Percentiles rank a stretch among this genome's conserved stretches.
Evolutionary conservation across 2,888 invertebrate species (phyloP).

Genomic region (Cinara cedri): DNA sequence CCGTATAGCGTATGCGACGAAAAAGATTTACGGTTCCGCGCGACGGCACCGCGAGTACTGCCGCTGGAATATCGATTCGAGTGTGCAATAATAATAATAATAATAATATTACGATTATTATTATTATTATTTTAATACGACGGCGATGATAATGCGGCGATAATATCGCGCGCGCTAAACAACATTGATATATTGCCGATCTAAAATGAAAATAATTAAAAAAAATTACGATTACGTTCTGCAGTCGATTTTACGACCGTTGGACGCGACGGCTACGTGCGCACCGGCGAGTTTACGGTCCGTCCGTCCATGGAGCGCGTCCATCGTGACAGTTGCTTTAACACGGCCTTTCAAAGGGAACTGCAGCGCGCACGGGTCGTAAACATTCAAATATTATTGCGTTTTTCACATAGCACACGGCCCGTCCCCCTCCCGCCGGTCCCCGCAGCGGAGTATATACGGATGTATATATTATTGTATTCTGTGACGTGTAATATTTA

Average conservation of each 20-base stretch:
- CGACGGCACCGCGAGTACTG: background rate
- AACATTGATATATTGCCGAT: constrained; percentile 9
- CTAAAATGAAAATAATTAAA: constrained; percentile 52
- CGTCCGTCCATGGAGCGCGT: constrained; percentile 5
- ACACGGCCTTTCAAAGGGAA: background rate
- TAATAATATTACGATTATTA: no score
- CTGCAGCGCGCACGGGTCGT: background rate
- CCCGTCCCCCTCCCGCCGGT: background rate
- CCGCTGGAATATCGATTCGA: constrained; percentile 6
- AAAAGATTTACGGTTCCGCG: constrained; percentile 42
- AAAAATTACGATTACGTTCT: constrained; percentile 30
- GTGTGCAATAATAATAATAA: no score
- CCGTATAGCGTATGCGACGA: constrained; percentile 12
- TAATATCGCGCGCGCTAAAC: no score
- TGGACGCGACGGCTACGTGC: background rate
- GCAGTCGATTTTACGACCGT: constrained; percentile 42
- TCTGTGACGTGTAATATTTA: background rate
- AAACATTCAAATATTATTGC: constrained; percentile 38
- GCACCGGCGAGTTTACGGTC: constrained; percentile 29
- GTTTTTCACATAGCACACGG: background rate
- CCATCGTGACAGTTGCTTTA: constrained; percentile 27
- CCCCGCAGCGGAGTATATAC: background rate
- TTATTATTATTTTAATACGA: no score
- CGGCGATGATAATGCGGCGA: no score
- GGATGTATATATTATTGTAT: background rate